phyloP scores from a whole-genome alignment of 2,888 invertebrate genomes.

The Pteria penguin region DNA sequence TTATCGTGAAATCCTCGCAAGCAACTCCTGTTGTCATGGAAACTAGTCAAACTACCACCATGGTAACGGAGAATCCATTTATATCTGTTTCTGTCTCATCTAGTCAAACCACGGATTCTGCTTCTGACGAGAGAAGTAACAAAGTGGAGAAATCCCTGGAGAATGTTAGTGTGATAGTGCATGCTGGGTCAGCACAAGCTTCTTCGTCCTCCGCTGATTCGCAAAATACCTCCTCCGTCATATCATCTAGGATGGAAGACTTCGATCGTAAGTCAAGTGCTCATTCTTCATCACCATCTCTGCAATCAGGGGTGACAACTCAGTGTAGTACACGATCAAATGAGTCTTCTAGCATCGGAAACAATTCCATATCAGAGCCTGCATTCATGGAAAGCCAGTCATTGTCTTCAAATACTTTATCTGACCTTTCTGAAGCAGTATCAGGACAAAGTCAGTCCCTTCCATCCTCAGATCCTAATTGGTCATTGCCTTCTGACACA shows the following conservation, averaged over 20 bases:
- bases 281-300: not conserved
- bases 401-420: not conserved
- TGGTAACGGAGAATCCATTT: constrained; percentile 7
- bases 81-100: constrained; percentile 4
- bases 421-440: not conserved
- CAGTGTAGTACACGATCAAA: constrained; percentile 10
- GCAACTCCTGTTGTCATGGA: constrained; percentile 27
- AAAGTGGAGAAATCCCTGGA: constrained; percentile 32
- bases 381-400: not conserved
- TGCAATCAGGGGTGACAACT: constrained; percentile 17
- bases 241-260: not conserved
- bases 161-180: constrained; percentile 78
- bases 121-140: constrained; percentile 67
- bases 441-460: not conserved
- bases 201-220: constrained; percentile 5
- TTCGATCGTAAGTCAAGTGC: not conserved
- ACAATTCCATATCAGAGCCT: not conserved
- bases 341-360: not conserved
- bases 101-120: constrained; percentile 3
- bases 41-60: constrained; percentile 32
- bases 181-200: constrained; percentile 67
- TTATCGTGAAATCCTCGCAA: constrained; percentile 56
- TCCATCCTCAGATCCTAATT: not conserved
- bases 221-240: not conserved
- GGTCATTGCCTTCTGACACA: not conserved